phyloP scores from a whole-genome alignment of 1,140 invertebrate genomes.

The Drosophila lacteicornis region DNA sequence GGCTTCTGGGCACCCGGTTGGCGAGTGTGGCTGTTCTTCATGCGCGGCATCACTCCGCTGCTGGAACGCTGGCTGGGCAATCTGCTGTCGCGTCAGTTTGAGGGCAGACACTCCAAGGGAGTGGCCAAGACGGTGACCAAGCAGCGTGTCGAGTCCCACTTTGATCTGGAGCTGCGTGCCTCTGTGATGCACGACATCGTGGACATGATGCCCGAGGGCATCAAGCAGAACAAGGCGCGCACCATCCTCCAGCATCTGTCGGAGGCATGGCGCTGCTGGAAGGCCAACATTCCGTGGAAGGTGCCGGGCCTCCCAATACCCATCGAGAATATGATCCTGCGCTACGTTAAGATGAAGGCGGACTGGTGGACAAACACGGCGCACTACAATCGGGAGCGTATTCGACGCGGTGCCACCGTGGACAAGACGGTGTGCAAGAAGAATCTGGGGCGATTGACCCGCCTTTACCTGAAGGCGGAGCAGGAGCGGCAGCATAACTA shows the following conservation, averaged over 20 bases:
- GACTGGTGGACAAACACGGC: conserved; percentile 99
- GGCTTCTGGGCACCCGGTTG: conserved; percentile 99
- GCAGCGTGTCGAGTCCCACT: conserved; percentile 99
- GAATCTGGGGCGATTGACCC: conserved; percentile 97
- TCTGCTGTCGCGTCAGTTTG: conserved; percentile 98
- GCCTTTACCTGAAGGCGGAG: conserved; percentile 99
- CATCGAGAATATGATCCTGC: conserved; percentile 99
- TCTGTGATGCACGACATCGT: conserved; percentile 99
- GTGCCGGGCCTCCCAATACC: conserved; percentile 99
- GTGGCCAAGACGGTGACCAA: conserved; percentile 99
- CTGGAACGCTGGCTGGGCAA: conserved; percentile 99
- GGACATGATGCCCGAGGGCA: conserved; percentile 99
- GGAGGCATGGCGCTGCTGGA: conserved; percentile 99
- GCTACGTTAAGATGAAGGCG: conserved; percentile 99
- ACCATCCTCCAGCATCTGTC: conserved; percentile 99
- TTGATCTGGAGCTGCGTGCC: conserved; percentile 98
- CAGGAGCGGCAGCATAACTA: conserved; percentile 99
- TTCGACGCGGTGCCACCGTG: conserved; percentile 96
- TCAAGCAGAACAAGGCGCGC: conserved; percentile 99
- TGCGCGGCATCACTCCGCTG: conserved; percentile 99
- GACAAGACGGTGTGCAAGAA: conserved; percentile 99
- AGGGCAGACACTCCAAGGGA: conserved; percentile 99
- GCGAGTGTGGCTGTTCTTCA: conserved; percentile 99
- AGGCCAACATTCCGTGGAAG: conserved; percentile 99
- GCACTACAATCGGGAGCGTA: conserved; percentile 99